Evolutionary conservation across 2,113 vertebrate genomes (phyloP).

Genomic region (Butorides virescens): DNA sequence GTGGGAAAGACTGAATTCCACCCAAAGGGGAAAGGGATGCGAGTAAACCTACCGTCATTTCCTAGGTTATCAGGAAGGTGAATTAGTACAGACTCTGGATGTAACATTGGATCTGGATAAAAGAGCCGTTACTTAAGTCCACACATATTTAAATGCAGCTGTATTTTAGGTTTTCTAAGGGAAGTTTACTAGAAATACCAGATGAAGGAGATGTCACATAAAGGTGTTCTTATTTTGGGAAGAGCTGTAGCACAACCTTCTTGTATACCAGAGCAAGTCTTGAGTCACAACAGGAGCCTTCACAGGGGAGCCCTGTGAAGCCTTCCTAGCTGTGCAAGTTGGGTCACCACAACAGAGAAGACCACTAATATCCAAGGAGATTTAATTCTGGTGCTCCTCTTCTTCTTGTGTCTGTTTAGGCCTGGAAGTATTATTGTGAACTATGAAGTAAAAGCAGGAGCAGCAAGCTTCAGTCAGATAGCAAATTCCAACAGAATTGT

Average conservation of each 20-base stretch:
- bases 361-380: not conserved
- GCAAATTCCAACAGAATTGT: constrained; percentile 24
- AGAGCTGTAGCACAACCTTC: not conserved
- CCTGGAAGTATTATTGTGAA: constrained; percentile 68
- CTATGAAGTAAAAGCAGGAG: constrained; percentile 31
- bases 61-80: not conserved
- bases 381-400: not conserved
- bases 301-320: not conserved
- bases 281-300: not conserved
- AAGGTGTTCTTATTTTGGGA: not conserved
- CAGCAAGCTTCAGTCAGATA: not conserved
- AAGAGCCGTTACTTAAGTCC: not conserved
- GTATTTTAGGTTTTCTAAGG: not conserved
- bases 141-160: not conserved
- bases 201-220: not conserved
- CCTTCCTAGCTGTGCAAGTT: not conserved
- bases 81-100: not conserved
- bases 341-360: not conserved
- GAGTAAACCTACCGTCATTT: not conserved
- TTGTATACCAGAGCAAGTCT: not conserved
- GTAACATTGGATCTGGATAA: not conserved
- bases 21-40: not conserved
- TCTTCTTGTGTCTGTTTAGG: constrained; percentile 44
- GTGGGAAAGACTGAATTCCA: not conserved
- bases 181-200: not conserved